Conservation (phyloP, 64 coral and sea anemone species). For the Astreopora myriophthalma region DNA sequence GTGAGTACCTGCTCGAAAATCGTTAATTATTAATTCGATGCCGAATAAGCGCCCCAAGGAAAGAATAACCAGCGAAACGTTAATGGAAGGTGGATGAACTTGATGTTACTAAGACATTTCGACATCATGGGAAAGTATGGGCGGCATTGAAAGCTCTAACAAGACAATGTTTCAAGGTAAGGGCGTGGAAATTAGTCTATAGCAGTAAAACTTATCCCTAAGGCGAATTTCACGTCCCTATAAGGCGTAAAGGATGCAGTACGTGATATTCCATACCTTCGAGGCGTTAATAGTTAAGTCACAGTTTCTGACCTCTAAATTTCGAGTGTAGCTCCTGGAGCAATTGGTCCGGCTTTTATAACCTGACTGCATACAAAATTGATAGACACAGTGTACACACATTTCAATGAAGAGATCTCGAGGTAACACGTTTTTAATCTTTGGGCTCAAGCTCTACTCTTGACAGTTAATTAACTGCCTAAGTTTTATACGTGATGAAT, state of each 20-base stretch:
- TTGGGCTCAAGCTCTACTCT: not conserved
- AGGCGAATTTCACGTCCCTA: not conserved
- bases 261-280: not conserved
- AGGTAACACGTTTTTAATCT: not conserved
- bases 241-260: not conserved
- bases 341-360: too few species aligned
- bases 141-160: constrained; percentile 7
- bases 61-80: constrained; percentile 3
- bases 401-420: not conserved
- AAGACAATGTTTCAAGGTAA: constrained; percentile 57
- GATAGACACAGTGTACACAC: not conserved
- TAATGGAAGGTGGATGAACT: constrained; percentile 5
- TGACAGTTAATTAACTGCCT: not conserved
- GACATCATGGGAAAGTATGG: constrained; percentile 29
- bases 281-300: not conserved
- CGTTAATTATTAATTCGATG: constrained; percentile 31
- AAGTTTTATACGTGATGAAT: not conserved
- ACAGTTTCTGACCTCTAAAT: not conserved
- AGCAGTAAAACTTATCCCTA: not conserved
- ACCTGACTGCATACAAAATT: too few species aligned
- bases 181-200: not conserved
- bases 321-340: not conserved
- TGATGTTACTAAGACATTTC: not conserved
- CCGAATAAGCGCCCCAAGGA: not conserved
- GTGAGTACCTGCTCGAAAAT: constrained; percentile 36